Evolutionary conservation across 2,113 vertebrate genomes (phyloP), one percentile per base, ranked within the genome.

Genomic region (Coturnix japonica): DNA sequence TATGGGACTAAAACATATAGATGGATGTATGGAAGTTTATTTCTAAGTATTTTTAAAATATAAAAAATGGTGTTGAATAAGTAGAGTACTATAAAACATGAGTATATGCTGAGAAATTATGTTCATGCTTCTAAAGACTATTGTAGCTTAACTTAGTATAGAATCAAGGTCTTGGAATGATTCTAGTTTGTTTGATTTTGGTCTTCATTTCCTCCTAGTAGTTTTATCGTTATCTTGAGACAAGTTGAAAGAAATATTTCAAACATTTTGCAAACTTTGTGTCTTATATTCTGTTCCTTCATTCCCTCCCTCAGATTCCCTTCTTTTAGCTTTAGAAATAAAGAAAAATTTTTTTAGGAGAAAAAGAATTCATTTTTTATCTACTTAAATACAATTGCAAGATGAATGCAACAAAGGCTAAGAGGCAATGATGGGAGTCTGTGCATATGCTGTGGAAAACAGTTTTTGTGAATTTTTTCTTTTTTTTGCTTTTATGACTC

Each of bases 41-140:
- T 81, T 65, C 51, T 73, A 84, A 94, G 31, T 84, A 39, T 70
- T 88, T 94, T 82, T 60, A 78, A 95, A 78, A 70, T 1, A 56
- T 72, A n/a, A 91, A 91, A 75, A 92, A 89, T 47, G 8, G 78
- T 23, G 6, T 35, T 75, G 44, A 60, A 31, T 49, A 89, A 57
- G 7, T 56, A 9, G 26, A 61, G 9, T 54, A 46, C 16, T 70
- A 16, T 41, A 51, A 88, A 86, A 64, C 18, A 30, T 61, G 44
- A 74, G 86, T 47, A 56, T 87, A 49, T 12, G 21, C 25, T 73
- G 30, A 82, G 84, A 74, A 89, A 65, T 35, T 41, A 5, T 39
- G 22, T 80, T 80, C 51, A 12, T 63, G 13, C 10, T 85, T 87
- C 46, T 30, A 43, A 80, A 63, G 28, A 2, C 31, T 82, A 3